phyloP scores from a whole-genome alignment of 2,113 vertebrate genomes.

The Micromys minutus region DNA sequence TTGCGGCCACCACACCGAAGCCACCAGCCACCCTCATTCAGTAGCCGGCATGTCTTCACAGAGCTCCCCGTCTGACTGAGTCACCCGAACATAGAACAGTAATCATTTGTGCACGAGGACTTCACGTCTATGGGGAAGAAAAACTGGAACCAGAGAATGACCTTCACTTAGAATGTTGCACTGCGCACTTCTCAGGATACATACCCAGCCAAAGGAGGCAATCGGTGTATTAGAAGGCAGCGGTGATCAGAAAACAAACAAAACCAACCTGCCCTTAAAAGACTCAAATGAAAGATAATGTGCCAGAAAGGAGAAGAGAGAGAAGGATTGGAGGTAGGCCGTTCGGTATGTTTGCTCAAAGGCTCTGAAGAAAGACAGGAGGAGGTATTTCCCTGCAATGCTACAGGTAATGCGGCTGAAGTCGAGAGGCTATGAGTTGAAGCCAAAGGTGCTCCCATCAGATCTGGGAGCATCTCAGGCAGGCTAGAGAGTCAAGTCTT shows the following conservation, averaged over 20 bases:
- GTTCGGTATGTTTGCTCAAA: background rate
- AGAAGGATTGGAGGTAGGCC: background rate
- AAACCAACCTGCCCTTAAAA: background rate
- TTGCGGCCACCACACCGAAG: background rate
- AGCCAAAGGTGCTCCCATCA: background rate
- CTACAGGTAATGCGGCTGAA: background rate
- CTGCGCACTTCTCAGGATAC: background rate
- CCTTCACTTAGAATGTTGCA: background rate
- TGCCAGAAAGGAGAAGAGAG: background rate
- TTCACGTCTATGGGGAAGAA: background rate
- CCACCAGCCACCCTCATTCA: background rate
- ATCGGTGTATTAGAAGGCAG: background rate
- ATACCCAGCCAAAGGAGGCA: background rate
- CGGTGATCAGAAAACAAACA: background rate
- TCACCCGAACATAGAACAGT: background rate
- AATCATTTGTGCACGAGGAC: background rate
- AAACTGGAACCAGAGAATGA: background rate
- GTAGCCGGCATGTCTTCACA: background rate
- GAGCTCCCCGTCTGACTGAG: background rate
- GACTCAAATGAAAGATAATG: slow-evolving; percentile 26
- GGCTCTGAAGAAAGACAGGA: background rate
- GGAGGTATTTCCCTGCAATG: background rate
- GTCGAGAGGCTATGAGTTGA: background rate
- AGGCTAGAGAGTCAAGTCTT: background rate
- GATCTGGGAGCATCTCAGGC: background rate